Base-by-base conservation (phyloP, 2,888 invertebrate genomes). In the Yponomeuta cagnagella region DNA sequence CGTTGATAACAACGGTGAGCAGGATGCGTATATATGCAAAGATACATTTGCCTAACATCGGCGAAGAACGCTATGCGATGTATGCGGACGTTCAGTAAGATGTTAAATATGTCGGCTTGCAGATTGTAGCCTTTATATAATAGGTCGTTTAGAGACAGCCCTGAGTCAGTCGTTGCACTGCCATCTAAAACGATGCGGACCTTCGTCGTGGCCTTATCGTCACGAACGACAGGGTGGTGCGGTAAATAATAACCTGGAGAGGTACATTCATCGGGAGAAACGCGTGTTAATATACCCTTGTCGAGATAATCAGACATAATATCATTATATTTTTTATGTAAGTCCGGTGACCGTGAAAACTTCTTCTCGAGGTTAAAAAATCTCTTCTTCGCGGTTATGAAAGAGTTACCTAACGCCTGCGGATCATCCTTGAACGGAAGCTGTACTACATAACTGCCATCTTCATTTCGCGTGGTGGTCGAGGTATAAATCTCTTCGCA, bases 111-210 rank as follows among this genome's bases (percentile, higher is more conserved):
- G 23, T 23, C 23, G 52, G 33, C 37, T 12, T 67, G 67, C 10
- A 67, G 37, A 12, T 67, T 67, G 10, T 37, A 15, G 33, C 67
- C 67, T 15, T 30, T 67, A 67, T 67, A 33, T 37, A 67, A 43
- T 0, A 76, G 68, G 37, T 78, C 75, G 66, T 79, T 79, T 0
- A 77, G 23, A 0, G 77, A 73, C n/a, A 67, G 72, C 9, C 76
- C 76, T 0, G 76, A 76, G 0, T 76, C 63, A 5, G 78, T 71
- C 1, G 70, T 71, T 6, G 75, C 75, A 0, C 76, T 75, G 0
- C 73, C 77, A 69, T 76, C 75, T 67, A 77, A 77, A 0, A 79
- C 76, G 1, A 77, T 76, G 0, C 76, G 69, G 0, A 77, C 58
- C 37, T 76, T 75, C 0, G 76, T 76, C 0, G 76, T 75, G 23